Percentiles rank a stretch among this genome's conserved stretches.
Conservation (phyloP, 1,140 invertebrate species). For the Berghia stephanieae region DNA sequence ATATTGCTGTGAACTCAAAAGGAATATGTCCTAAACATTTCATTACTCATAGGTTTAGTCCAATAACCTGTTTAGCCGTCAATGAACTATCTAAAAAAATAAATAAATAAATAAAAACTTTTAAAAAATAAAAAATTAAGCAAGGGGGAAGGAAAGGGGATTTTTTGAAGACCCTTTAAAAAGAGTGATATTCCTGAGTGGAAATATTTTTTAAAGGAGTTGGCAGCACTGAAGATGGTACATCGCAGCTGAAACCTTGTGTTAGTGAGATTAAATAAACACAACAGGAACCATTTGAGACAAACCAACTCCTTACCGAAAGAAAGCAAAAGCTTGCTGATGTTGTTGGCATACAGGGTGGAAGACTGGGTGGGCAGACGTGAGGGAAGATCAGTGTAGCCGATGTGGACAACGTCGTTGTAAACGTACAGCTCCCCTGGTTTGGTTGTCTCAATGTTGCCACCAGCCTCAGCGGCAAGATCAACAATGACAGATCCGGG, state of each 20-base stretch:
- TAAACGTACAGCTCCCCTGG: constrained; percentile 80
- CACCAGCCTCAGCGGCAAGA: constrained; percentile 87
- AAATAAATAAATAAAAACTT: too few relatives aligned
- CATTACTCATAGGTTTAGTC: too few relatives aligned
- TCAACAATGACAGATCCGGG: constrained; percentile 90
- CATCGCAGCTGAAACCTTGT: background rate
- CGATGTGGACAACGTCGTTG: constrained; percentile 85
- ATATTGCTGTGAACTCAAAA: too few relatives aligned
- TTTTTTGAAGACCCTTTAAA: too few relatives aligned
- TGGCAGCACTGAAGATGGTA: background rate
- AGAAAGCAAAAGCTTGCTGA: constrained; percentile 86
- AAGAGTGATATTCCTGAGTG: too few relatives aligned
- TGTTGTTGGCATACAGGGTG: constrained; percentile 89
- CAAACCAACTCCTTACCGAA: constrained; percentile 70
- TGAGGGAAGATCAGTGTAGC: constrained; percentile 85
- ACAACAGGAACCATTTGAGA: background rate
- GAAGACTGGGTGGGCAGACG: constrained; percentile 86
- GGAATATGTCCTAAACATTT: too few relatives aligned
- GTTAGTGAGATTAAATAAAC: background rate
- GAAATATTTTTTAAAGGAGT: background rate
- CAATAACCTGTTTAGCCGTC: too few relatives aligned
- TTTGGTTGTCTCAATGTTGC: constrained; percentile 85
- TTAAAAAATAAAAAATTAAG: too few relatives aligned
- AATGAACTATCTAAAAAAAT: too few relatives aligned
- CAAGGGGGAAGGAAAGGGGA: too few relatives aligned